Evolutionary conservation across 2,113 vertebrate genomes (phyloP).

Genomic region (Amazona vittata): DNA sequence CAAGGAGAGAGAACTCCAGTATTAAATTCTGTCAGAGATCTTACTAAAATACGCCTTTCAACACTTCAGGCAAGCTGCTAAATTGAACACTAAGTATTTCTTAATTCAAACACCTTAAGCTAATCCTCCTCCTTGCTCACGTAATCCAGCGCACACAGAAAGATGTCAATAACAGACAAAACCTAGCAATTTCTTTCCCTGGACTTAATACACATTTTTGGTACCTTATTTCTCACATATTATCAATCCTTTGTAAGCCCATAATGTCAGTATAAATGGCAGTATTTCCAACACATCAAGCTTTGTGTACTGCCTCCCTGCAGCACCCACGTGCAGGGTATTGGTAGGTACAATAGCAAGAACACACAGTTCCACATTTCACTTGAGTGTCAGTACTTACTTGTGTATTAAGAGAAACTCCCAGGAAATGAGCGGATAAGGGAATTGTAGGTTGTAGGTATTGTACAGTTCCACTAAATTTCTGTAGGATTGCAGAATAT

Average conservation of each 20-base stretch:
- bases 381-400: background rate
- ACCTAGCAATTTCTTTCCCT: background rate
- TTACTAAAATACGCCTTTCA: background rate
- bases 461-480: background rate
- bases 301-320: background rate
- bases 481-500: accelerated
- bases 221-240: background rate
- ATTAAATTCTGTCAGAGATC: background rate
- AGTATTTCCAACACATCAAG: background rate
- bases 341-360: background rate
- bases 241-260: background rate
- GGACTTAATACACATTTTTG: background rate
- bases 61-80: background rate
- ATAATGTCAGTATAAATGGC: background rate
- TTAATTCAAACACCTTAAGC: background rate
- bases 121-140: background rate
- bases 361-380: background rate
- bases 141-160: background rate
- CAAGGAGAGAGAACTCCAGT: background rate
- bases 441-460: accelerated
- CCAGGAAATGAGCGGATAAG: background rate
- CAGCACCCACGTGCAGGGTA: accelerated
- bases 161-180: background rate
- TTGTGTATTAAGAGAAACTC: background rate
- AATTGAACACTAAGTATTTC: background rate